Conservation (phyloP, 1,140 invertebrate species). For the Lordiphosa stackelbergi region DNA sequence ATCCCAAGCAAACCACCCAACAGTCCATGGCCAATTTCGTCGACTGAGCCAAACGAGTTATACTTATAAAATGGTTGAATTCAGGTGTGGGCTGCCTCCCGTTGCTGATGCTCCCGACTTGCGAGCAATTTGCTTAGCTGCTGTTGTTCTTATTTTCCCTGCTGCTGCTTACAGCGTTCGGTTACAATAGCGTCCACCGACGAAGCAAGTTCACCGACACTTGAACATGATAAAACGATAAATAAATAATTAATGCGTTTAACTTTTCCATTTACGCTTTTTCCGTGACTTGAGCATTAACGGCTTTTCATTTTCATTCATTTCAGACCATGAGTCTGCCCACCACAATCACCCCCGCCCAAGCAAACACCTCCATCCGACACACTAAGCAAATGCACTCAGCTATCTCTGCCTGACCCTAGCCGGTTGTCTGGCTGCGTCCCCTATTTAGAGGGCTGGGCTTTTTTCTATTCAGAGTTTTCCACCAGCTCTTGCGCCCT, state of each 20-base stretch:
- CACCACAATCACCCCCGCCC: constrained; percentile 26
- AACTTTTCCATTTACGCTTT: constrained; percentile 76
- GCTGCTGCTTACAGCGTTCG: constrained; percentile 21
- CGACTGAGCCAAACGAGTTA: constrained; percentile 33
- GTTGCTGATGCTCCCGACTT: constrained; percentile 12
- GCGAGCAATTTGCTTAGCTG: constrained; percentile 66
- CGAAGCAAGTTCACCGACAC: constrained; percentile 66
- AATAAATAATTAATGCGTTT: constrained; percentile 76
- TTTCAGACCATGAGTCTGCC: constrained; percentile 33
- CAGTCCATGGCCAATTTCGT: constrained; percentile 23
- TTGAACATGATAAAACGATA: constrained; percentile 73
- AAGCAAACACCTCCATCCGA: constrained; percentile 17
- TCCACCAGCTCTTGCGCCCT: constrained; percentile 21
- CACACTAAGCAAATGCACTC: constrained; percentile 14
- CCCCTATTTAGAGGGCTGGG: constrained; percentile 21
- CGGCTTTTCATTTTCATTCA: constrained; percentile 74
- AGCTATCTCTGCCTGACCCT: constrained; percentile 26
- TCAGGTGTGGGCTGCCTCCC: constrained; percentile 1
- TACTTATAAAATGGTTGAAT: constrained; percentile 23
- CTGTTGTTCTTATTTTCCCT: constrained; percentile 39
- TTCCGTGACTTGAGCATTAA: constrained; percentile 75
- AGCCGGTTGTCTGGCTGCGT: constrained; percentile 12
- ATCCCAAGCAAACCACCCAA: constrained; percentile 24
- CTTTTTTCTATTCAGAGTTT: constrained; percentile 48
- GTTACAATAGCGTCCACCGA: constrained; percentile 23